Evolutionary conservation across 2,888 invertebrate genomes (phyloP), one percentile per base, ranked within the genome.

Genomic region (Torymus texanus): DNA sequence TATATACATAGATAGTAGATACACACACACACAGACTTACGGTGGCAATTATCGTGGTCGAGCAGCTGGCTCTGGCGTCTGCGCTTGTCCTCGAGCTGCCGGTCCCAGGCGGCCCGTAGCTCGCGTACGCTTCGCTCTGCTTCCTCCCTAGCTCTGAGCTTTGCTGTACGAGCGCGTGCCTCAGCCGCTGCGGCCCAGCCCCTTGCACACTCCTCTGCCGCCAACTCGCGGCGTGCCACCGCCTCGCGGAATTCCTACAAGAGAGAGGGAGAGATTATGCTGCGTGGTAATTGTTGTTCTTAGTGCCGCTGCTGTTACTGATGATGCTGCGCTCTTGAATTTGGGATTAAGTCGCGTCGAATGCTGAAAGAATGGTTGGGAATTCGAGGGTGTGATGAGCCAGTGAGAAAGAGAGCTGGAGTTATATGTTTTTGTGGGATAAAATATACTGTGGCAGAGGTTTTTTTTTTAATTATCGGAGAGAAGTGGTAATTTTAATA

Each of bases 231-330:
- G n/a, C 50, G 72, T 2, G 73, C 78, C 16, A 79, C 41, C 11
- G 65, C 73, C 56, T 72, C 76, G 24, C 81, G 81, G 53, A 79
- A 75, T 63, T 61, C 70, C 81, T 81, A 73, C 51, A 59, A 70
- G 24, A 55, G 13, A 14, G 18, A 51, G 29, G n/a, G 41, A 21
- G 21, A 2, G 21, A 21, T 21, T 1, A 21, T 21, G 21, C 56
- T 16, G n/a, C 4, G 4, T 0, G 21, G 21, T 21, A 56, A 58
- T 2, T 21, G 51, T 29, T 14, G 16, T 51, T 41, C 41, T 41
- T 41, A 41, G 8, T 5, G 41, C 8, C 10, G 41, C 8, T 41
- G 41, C 0, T 41, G 41, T 8, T 41, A 8, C 5, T 41, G 21
- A 21, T 21, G 21, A 21, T 21, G 21, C 1, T 21, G 21, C 8